Evolutionary conservation across 2,113 vertebrate species (phyloP).

Genomic region (Papio anubis): DNA sequence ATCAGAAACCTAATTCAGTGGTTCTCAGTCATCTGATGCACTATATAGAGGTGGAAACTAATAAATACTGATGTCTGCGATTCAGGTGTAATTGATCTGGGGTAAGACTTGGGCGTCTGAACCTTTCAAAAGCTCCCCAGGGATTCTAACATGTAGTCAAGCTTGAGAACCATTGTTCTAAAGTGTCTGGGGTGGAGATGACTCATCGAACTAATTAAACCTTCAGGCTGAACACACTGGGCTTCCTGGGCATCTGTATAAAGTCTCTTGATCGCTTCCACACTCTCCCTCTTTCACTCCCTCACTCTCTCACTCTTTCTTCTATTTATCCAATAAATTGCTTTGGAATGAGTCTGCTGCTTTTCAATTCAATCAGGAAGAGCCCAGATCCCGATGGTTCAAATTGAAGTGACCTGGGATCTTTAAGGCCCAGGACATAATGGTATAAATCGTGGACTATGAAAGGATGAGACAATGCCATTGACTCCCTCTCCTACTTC

Average conservation of each 20-base stretch:
- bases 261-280: neutral
- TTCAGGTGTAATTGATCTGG: conserved; percentile 18
- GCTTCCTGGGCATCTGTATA: neutral
- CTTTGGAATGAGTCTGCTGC: conserved; percentile 16
- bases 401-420: neutral
- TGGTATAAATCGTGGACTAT: neutral
- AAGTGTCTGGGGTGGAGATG: conserved; percentile 26
- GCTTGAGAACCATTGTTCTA: neutral
- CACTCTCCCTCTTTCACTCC: neutral
- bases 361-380: neutral
- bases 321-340: neutral
- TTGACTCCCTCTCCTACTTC: neutral
- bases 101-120: neutral
- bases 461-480: neutral
- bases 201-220: conserved; percentile 22
- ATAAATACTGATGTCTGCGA: conserved; percentile 49
- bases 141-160: neutral
- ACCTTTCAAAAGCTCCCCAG: conserved; percentile 23
- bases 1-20: conserved; percentile 23
- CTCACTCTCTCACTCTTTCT: neutral
- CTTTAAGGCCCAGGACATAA: neutral
- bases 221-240: neutral
- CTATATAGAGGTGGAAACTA: conserved; percentile 12
- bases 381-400: neutral
- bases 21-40: neutral